Base-by-base conservation (phyloP, 1,140 invertebrate species). In the Acyrthosiphon pisum region DNA sequence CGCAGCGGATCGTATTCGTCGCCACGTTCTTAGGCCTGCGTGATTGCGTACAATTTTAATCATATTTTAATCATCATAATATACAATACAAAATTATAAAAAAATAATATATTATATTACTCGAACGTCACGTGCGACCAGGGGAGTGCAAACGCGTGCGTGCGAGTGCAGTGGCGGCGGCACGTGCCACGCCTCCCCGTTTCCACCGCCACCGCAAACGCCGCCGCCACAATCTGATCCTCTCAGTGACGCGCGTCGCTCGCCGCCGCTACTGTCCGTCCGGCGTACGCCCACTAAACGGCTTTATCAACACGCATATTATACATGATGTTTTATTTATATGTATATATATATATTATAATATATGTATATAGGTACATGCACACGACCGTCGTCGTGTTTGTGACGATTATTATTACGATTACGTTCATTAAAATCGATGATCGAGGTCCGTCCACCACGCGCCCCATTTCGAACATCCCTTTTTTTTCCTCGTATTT, bases 211-310 rank as follows among this genome's bases (percentile, higher is more conserved):
- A n/a, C 60, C 60, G 30, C 60, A 76, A 14, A 76, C 60, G 50
- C 35, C 46, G 53, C 87, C 86, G 60, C 86, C 87, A 35, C 84
- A 93, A 94, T 94, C 93, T 94, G 90, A 92, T 94, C 93, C 90
- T 68, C 89, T 53, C 93, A 35, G n/a, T 81, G 41, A 44, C 44
- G 60, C 60, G 60, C 60, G 37, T 41, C 84, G 84, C 41, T 56
- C 26, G 7, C 88, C 37, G 50, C 92, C 46, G n/a, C 44, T 26
- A 35, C 53, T n/a, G 26, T 50, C 48, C 92, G 22, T 68, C 37
- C 92, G 41, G 37, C 56, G 91, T 50, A 93, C 91, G 81, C 91
- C 91, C 91, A 93, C 91, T 93, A 93, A 93, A 93, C 91, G 91
- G 91, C 91, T 93, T 93, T 93, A 86, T 93, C 81, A 56, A 93